Evolutionary conservation across 2,797 vertebrate species (phyloP), one percentile per base, ranked within the genome.

Genomic region (Leptatherina wallacei): DNA sequence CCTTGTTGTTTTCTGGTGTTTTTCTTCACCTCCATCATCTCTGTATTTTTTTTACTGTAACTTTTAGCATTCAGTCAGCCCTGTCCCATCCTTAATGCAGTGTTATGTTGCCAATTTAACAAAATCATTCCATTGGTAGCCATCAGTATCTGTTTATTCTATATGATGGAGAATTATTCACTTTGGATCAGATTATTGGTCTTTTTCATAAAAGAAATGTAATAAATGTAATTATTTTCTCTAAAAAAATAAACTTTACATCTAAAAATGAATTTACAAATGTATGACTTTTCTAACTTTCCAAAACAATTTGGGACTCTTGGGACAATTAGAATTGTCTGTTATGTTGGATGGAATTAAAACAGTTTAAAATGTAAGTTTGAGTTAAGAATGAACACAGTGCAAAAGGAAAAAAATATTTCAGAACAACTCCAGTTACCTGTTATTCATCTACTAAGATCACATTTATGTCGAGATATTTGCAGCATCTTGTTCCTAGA

Each of bases 211-310:
- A 16, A 18, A 72, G 57, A 80, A 22, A 29, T 71, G 69, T 42
- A 66, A 71, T 20, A 3, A 33, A 69, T 84, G 75, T 86, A 51
- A 69, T 71, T 77, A 78, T 67, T 86, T 83, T 84, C 29, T 66
- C 80, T 38, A 59, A 72, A 35, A 82, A 52, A 89, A 87, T 88
- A 86, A 89, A 86, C 60, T 61, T 77, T 64, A 29, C 40, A 77
- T 58, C 1, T 16, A 65, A 33, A 4, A 67, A 44, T 40, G 4
- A 2, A 22, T 55, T 1, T 16, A 68, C 32, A 4, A 69, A 51
- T 40, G 6, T 8, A 30, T 49, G 16, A 42, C 20, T 51, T 8
- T 40, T 70, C 6, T 30, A 16, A 3, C 62, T 65, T 71, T 71
- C 2, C 1, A 0, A 5, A 11, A 18, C 0, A 59, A 20, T 55